These are phyloP conservation scores for Sebastes oblongus DNA, from an alignment of 2,797 vertebrate genomes.

Conservation along the genomic window DNA sequence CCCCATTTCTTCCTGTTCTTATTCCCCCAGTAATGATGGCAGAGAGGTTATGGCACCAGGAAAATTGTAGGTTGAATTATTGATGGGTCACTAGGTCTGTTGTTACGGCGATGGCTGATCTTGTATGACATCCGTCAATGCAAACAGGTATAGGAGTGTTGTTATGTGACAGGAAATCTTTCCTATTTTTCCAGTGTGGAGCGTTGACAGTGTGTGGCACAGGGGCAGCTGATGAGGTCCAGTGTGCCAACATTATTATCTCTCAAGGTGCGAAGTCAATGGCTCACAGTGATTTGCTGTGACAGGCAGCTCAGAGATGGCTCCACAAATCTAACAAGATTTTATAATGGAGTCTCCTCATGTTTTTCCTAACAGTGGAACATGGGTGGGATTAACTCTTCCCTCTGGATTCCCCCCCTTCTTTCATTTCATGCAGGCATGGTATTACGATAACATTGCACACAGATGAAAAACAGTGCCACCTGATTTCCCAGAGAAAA, in stretches of 20 bases:
- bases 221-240: constrained; percentile 18
- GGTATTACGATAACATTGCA: constrained; percentile 7
- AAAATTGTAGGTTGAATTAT: constrained; percentile 66
- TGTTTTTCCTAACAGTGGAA: constrained; percentile 9
- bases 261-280: constrained; percentile 14
- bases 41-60: constrained; percentile 39
- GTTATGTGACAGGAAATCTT: constrained; percentile 33
- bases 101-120: constrained; percentile 16
- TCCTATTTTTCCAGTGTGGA: constrained; percentile 12
- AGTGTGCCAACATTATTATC: constrained; percentile 25
- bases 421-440: not conserved
- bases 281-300: constrained; percentile 16
- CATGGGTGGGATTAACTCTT: constrained; percentile 15
- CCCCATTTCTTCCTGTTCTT: constrained; percentile 24
- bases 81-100: constrained; percentile 52
- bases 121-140: constrained; percentile 38
- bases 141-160: constrained; percentile 37
- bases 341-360: not conserved
- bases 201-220: not conserved
- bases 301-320: not conserved
- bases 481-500: not conserved
- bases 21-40: constrained; percentile 33
- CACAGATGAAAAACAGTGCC: not conserved
- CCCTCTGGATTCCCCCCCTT: constrained; percentile 7
- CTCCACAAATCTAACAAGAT: constrained; percentile 10